Evolutionary conservation across 2,888 invertebrate species (phyloP), one percentile per base, ranked within the genome.

Genomic region (Cheilosia vernalis): DNA sequence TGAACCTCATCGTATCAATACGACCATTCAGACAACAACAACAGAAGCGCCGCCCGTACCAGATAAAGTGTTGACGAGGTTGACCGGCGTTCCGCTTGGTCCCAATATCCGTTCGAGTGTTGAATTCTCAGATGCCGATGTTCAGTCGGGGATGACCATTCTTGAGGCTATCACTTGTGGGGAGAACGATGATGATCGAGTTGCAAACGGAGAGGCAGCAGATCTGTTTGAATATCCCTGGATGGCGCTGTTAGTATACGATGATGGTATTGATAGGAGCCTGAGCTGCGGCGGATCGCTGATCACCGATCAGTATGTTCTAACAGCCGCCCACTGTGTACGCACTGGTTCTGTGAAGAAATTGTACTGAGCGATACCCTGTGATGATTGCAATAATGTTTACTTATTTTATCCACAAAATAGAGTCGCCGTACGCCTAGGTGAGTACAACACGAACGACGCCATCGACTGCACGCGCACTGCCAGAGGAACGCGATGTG

Each of bases 221-320:
- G 90, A 90, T 0, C 89, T 95, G 2, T 93, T 93, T 66, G 94
- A 95, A 88, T 95, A 94, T 91, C 95, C 96, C 0, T 96, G 95
- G 95, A 95, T 96, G 95, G 95, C 94, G 0, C 91, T 95, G 0
- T 89, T 96, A 13, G 93, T 94, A 0, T 96, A 95, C 87, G 13
- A 13, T 2, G 42, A 73, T 27, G 66, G 37, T 21, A 15, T 33
- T 3, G n/a, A 24, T 17, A 30, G 58, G 21, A 88, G 93, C 90
- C 91, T 90, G 51, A 27, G 51, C 19, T 89, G 89, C 64, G 88
- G 87, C 30, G 88, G 88, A 42, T 76, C 88, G 4, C 72, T 89
- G 37, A 88, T 89, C 6, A 81, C 85, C 1, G 61, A 77, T 24
- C 56, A 82, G 64, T 88, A 88, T 77, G 86, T 89, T n/a, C 58